Evolutionary conservation across 2,113 vertebrate genomes (phyloP), one percentile per base, ranked within the genome.

Genomic region (Eulemur rufifrons): DNA sequence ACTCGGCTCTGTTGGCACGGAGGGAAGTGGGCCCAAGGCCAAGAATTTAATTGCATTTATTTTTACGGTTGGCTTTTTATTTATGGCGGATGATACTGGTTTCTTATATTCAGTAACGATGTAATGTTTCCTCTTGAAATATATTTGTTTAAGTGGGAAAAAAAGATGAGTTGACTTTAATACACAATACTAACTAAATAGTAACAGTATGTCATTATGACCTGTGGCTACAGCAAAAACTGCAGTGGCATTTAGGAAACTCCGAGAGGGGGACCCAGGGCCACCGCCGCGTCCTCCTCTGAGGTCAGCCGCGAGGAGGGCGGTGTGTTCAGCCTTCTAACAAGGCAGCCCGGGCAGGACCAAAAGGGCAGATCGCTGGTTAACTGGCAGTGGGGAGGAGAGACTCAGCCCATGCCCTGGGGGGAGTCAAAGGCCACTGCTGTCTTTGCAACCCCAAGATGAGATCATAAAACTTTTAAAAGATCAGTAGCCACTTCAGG

Each of bases 141-240:
- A 45, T 14, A 54, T 56, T 52, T 25, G 59, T 73, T 63, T 27
- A 52, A 50, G 64, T 8, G n/a, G 15, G 74, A 64, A 34, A 2
- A 52, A 42, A 54, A 29, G 47, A 47, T 0, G 23, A 73, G 32
- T 4, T 52, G 56, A n/a, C 37, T 37, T 94, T 23, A 6, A 5
- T 12, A 25, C 8, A 10, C 27, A 42, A 34, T 5, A 1, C 39
- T 23, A 68, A 61, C 27, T 9, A 11, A 39, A 8, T 8, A 25
- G 73, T 27, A 2, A 37, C 4, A 23, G 50, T 0, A 2, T 0
- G 64, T 0, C 3, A 0, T 4, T 29, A 25, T 0, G 27, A 34
- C 2, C 61, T 17, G 18, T 4, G 17, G 83, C 23, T 2, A 2
- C 0, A 21, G 74, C 14, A 1, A 50, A 47, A 4, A 9, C 13